Percentiles rank a stretch among this genome's conserved stretches.
These are phyloP conservation scores for Eunapius fragilis DNA, from an alignment of 37 sponge, comb jelly and placozoan genomes.

Conservation along the genomic window DNA sequence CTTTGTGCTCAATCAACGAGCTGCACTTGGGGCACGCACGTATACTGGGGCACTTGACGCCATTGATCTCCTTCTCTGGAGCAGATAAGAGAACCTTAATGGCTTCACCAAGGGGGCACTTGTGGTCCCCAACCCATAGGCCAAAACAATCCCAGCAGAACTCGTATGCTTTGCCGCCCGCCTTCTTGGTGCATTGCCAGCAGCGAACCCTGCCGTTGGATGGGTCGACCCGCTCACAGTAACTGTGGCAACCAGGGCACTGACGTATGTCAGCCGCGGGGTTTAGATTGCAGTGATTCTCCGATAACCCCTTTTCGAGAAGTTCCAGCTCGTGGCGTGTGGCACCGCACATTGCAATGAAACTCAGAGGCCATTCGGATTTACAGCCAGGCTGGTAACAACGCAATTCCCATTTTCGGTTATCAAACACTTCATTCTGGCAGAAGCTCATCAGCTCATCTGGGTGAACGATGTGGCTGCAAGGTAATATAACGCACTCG, in stretches of 20 bases:
- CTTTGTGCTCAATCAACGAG: conserved; percentile 26
- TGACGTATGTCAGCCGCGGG: conserved; percentile 5
- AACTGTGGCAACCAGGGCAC: conserved; percentile 51
- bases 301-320: conserved; percentile 15
- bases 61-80: conserved; percentile 22
- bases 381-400: conserved; percentile 19
- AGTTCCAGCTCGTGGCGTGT: conserved; percentile 14
- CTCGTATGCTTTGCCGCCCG: conserved; percentile 10
- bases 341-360: conserved; percentile 34
- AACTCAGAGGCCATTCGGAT: conserved; percentile 33
- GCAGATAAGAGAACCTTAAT: conserved; percentile 12
- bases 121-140: conserved; percentile 37
- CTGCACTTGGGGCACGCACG: conserved; percentile 49
- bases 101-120: conserved; percentile 12
- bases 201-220: conserved; percentile 6
- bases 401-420: conserved; percentile 13
- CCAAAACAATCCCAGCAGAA: conserved; percentile 37
- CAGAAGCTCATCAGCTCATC: conserved; percentile 23
- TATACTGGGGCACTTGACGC: conserved; percentile 29
- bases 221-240: conserved; percentile 30
- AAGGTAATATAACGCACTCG: conserved; percentile 14
- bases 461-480: background rate
- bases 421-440: conserved; percentile 14
- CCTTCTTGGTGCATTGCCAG: conserved; percentile 15
- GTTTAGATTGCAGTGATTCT: conserved; percentile 33